Evolutionary conservation across 2,888 invertebrate genomes (phyloP).

Genomic region (Dysmachus trigonus): DNA sequence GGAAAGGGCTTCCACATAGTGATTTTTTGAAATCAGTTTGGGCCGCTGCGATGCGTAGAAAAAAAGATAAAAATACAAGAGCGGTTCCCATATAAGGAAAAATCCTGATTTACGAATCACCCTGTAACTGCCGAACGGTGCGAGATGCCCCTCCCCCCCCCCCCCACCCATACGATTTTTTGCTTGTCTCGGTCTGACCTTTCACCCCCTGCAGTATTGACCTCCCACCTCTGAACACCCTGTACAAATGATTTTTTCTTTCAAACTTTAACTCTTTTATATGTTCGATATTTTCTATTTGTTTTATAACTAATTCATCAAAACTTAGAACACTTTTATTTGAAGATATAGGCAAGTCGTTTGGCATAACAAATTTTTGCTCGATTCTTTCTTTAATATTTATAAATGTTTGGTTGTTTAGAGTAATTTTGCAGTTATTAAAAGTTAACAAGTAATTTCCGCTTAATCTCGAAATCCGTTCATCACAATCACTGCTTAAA

Average conservation of each 20-base stretch:
- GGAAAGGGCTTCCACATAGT: too few relatives aligned
- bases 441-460: slow-evolving; percentile 12
- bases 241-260: neutral
- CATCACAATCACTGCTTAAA: neutral
- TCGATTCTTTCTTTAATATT: slow-evolving; percentile 34
- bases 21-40: too few relatives aligned
- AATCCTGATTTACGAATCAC: too few relatives aligned
- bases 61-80: too few relatives aligned
- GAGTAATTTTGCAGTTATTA: neutral
- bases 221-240: too few relatives aligned
- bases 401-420: slow-evolving; percentile 2
- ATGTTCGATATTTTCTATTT: slow-evolving; percentile 34
- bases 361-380: slow-evolving; percentile 32
- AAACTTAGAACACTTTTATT: neutral
- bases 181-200: too few relatives aligned
- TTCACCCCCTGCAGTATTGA: too few relatives aligned
- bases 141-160: too few relatives aligned
- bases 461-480: neutral
- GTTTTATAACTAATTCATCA: slow-evolving; percentile 33
- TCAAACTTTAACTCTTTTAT: slow-evolving; percentile 39
- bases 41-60: too few relatives aligned
- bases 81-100: too few relatives aligned
- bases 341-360: neutral
- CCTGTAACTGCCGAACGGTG: too few relatives aligned
- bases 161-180: too few relatives aligned